Percentiles rank a stretch among this genome's conserved stretches.
phyloP scores from a whole-genome alignment of 2,797 vertebrate genomes.

The Cygnus olor region DNA sequence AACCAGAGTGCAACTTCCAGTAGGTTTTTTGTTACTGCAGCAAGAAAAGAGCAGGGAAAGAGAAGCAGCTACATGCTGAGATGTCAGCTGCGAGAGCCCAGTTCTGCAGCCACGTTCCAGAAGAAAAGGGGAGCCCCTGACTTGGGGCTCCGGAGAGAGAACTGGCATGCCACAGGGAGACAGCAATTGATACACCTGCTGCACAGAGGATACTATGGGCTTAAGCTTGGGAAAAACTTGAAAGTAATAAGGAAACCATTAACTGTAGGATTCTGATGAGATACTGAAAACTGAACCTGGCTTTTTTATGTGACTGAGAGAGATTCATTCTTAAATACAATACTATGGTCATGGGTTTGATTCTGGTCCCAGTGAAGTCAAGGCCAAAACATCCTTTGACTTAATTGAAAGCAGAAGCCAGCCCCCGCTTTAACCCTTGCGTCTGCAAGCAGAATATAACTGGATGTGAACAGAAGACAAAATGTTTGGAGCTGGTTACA shows the following conservation, averaged over 20 bases:
- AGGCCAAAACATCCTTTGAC: slow-evolving; percentile 41
- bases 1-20: not conserved
- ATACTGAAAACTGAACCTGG: slow-evolving; percentile 8
- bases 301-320: not conserved
- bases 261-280: not conserved
- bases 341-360: not conserved
- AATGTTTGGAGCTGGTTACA: not conserved
- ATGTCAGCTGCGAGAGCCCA: accelerated
- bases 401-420: slow-evolving; percentile 51
- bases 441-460: not conserved
- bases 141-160: accelerated
- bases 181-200: not conserved
- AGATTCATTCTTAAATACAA: slow-evolving; percentile 22
- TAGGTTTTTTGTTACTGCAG: not conserved
- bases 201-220: not conserved
- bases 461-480: not conserved
- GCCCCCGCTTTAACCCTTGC: not conserved
- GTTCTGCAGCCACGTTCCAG: accelerated
- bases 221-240: not conserved
- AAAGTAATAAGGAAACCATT: not conserved
- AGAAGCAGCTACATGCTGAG: accelerated
- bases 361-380: slow-evolving; percentile 23
- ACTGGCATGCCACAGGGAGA: not conserved
- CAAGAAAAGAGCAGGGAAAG: not conserved
- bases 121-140: not conserved